Evolutionary conservation across 2,113 vertebrate genomes (phyloP), one percentile per base, ranked within the genome.

Genomic region (Equus przewalskii): DNA sequence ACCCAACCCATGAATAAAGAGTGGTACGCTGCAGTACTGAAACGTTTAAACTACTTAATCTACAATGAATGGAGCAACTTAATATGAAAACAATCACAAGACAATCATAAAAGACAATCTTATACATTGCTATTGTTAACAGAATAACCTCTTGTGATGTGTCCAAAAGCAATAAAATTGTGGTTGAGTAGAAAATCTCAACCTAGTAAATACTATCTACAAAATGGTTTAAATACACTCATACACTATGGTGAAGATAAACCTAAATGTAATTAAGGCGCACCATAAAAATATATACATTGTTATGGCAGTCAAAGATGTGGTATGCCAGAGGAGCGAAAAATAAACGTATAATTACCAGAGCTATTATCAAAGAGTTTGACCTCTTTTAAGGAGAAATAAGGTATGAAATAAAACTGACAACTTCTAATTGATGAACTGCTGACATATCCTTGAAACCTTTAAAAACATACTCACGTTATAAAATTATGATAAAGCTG

Each of bases 341-440:
- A 89, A 89, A n/a, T 67, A 83, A 30, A 87, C 65, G 78, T 94
- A 72, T 75, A 75, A 72, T 86, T 80, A 87, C 21, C 86, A 87
- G 2, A 81, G 14, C 14, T 90, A 83, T 78, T 91, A 93, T 62
- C 75, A 84, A 89, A 94, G 11, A 93, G 30, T 54, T 14, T 90
- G 18, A 72, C n/a, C 72, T 70, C 7, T 33, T 79, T 36, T 76
- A 86, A 92, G 19, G 21, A 96, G 13, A 97, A 96, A 72, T 51
- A 95, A 92, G 0, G 24, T 82, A 76, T 64, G 24, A 72, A 69
- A 72, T 81, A 89, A 62, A 73, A 94, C 86, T 54, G 30, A 89
- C 21, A 95, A 88, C 64, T 73, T 92, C 26, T 73, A 79, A 91
- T 19, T 84, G n/a, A 82, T 9, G 5, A 86, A n/a, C 13, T 44